phyloP scores from a whole-genome alignment of 2,888 invertebrate species.

The Tinea trinotella region DNA sequence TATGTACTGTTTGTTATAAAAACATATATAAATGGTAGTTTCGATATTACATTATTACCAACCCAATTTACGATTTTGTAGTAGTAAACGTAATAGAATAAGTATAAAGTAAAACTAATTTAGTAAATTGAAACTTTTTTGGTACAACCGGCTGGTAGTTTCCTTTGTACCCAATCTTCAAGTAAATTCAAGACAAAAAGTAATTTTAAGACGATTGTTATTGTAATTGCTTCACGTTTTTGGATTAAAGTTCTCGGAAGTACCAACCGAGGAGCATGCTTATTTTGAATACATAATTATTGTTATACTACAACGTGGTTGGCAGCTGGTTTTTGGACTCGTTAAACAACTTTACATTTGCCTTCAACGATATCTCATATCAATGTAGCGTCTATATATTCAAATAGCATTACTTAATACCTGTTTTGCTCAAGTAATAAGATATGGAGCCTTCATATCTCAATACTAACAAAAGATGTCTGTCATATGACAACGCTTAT shows the following conservation, averaged over 20 bases:
- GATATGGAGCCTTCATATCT: conserved; percentile 6
- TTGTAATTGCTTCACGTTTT: background rate
- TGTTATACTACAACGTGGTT: background rate
- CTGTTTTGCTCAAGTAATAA: conserved; percentile 13
- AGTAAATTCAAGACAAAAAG: no score
- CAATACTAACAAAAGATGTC: conserved; percentile 15
- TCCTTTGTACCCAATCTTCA: no score
- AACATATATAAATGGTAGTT: no score
- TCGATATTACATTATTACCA: no score
- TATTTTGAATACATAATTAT: background rate
- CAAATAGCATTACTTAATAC: background rate
- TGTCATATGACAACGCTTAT: conserved; percentile 15
- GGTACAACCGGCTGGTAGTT: no score
- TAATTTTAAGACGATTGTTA: no score
- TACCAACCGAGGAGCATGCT: no score
- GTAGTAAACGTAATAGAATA: no score
- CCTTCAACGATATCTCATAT: background rate
- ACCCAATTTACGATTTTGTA: no score
- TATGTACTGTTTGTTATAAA: no score
- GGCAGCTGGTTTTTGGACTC: background rate
- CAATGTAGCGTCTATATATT: background rate
- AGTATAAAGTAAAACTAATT: no score
- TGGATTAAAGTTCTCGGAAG: background rate
- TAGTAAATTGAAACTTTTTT: no score
- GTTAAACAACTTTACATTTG: background rate